Evolutionary conservation across 2,888 invertebrate species (phyloP).

Genomic region (Synanthedon tipuliformis): DNA sequence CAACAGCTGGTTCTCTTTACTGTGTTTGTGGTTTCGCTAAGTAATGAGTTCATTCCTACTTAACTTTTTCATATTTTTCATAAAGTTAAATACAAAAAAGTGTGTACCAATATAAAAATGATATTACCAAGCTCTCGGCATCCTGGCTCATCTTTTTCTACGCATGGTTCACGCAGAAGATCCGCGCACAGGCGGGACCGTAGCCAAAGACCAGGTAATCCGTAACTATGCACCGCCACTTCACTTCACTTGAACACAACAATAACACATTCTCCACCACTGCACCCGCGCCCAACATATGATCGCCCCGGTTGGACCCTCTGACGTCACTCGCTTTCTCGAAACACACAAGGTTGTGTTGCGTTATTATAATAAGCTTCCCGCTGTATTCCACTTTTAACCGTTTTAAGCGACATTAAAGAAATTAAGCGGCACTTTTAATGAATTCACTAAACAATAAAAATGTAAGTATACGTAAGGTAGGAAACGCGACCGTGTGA

Average conservation of each 20-base stretch:
- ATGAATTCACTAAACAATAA: constrained; percentile 27
- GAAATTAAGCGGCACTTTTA: constrained; percentile 20
- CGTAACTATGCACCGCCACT: constrained; percentile 50
- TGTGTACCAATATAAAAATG: constrained; percentile 32
- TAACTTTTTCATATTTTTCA: neutral
- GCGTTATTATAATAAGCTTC: constrained; percentile 15
- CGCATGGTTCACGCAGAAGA: constrained; percentile 69
- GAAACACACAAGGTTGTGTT: constrained; percentile 47
- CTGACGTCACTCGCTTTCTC: constrained; percentile 68
- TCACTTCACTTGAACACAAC: constrained; percentile 46
- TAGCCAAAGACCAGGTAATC: constrained; percentile 44
- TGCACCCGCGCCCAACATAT: constrained; percentile 69
- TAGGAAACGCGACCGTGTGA: constrained; percentile 53
- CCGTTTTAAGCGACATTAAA: constrained; percentile 22
- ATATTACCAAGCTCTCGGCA: constrained; percentile 79
- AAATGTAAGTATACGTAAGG: constrained; percentile 40
- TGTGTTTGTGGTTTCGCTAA: too few relatives aligned
- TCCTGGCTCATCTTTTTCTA: constrained; percentile 78
- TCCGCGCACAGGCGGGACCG: constrained; percentile 45
- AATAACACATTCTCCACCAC: constrained; percentile 65
- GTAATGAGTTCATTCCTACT: neutral
- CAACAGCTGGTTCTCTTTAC: neutral
- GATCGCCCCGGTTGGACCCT: constrained; percentile 57
- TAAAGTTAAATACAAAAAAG: neutral
- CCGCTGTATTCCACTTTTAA: constrained; percentile 16